Evolutionary conservation across 2,888 invertebrate genomes (phyloP).

Genomic region (Caenorhabditis sp.): DNA sequence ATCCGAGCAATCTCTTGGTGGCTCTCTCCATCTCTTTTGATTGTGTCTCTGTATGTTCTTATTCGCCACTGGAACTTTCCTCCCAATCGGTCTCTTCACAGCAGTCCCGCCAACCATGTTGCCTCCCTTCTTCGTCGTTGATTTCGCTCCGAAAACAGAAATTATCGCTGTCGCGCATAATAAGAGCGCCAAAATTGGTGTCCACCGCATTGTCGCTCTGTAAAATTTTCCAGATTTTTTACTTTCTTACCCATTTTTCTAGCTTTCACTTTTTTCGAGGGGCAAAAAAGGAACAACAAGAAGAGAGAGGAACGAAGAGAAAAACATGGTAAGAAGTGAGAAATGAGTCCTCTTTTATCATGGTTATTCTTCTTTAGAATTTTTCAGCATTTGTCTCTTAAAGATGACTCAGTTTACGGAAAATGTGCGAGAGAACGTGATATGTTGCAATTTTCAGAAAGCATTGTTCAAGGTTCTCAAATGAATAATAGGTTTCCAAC

Average conservation of each 20-base stretch:
- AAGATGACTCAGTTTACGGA: slow-evolving; percentile 11
- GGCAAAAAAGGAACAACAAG: neutral
- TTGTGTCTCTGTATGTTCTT: slow-evolving; percentile 54
- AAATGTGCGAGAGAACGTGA: slow-evolving; percentile 19
- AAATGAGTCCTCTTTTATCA: slow-evolving; percentile 44
- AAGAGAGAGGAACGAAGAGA: slow-evolving; percentile 9
- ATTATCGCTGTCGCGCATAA: slow-evolving; percentile 47
- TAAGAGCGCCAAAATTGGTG: slow-evolving; percentile 50
- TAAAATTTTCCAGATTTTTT: slow-evolving; percentile 50
- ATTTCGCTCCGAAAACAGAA: slow-evolving; percentile 41
- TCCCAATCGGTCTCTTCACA: slow-evolving; percentile 11
- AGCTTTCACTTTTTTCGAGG: slow-evolving; percentile 9
- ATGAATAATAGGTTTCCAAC: neutral
- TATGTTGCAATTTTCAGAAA: too few species aligned
- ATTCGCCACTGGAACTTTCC: slow-evolving; percentile 11
- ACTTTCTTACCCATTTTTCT: slow-evolving; percentile 3
- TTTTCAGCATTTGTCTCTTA: slow-evolving; percentile 2
- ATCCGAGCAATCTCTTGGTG: slow-evolving; percentile 81
- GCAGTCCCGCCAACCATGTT: slow-evolving; percentile 31
- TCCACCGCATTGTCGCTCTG: slow-evolving; percentile 49
- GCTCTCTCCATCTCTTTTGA: slow-evolving; percentile 64
- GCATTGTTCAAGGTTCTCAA: too few species aligned
- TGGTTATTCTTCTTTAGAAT: neutral
- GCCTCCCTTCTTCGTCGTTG: slow-evolving; percentile 49
- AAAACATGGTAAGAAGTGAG: slow-evolving; percentile 44